Conservation (phyloP, 2,888 invertebrate genomes). For the Pristionchus arcanus region DNA sequence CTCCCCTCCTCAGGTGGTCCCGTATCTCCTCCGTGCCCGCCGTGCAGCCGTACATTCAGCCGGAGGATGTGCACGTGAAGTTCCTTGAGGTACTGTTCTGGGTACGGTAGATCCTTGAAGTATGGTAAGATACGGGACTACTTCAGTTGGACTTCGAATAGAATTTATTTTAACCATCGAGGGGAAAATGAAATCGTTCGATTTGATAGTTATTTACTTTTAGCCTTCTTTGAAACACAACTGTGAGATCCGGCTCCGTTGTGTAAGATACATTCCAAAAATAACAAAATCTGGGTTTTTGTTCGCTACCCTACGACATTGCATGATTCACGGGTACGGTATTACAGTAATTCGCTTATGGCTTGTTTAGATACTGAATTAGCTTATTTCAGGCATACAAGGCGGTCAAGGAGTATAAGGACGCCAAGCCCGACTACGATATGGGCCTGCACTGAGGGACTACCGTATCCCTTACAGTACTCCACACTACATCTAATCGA, state of each 20-base stretch:
- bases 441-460: slow-evolving; percentile 5
- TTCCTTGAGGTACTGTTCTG: slow-evolving; percentile 12
- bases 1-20: background rate
- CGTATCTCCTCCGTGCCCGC: background rate
- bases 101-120: background rate
- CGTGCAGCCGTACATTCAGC: slow-evolving; percentile 29
- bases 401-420: slow-evolving; percentile 48
- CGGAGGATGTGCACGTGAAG: slow-evolving; percentile 34
- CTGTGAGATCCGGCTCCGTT: background rate
- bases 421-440: slow-evolving; percentile 48
- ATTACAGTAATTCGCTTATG: too few species aligned
- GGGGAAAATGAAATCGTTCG: too few species aligned
- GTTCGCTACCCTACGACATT: background rate
- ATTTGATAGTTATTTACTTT: too few species aligned
- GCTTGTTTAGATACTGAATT: background rate
- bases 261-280: background rate
- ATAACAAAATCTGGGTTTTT: background rate
- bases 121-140: too few species aligned
- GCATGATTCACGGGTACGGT: too few species aligned
- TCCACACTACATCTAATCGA: too few species aligned
- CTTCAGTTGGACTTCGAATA: too few species aligned
- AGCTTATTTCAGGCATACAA: slow-evolving; percentile 28
- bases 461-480: background rate
- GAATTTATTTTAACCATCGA: too few species aligned
- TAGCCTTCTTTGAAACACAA: background rate